phyloP scores from a whole-genome alignment of 1,140 invertebrate species.

The Galleria mellonella region DNA sequence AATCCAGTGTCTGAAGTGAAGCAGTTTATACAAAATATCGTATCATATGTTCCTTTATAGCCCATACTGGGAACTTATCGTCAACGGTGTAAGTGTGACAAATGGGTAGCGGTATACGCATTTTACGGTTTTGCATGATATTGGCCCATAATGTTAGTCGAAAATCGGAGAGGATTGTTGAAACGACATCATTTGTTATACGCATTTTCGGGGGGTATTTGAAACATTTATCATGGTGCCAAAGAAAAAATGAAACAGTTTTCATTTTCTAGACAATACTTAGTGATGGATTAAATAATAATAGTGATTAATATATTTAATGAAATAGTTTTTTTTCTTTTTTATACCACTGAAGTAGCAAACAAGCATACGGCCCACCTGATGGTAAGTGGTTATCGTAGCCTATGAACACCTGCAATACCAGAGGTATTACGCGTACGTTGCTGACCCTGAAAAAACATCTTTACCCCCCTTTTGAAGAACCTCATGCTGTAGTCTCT shows the following conservation, averaged over 20 bases:
- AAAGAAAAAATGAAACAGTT: conserved; percentile 1
- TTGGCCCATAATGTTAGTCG: conserved; percentile 12
- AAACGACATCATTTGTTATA: conserved; percentile 13
- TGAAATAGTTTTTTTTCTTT: no score
- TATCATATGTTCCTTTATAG: conserved; percentile 2
- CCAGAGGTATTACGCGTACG: no score
- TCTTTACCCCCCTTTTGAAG: no score
- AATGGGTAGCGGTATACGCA: conserved; percentile 3
- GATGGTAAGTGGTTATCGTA: no score
- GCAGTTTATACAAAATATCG: neutral
- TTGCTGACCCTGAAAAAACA: no score
- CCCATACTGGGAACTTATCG: conserved; percentile 3
- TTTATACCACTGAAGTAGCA: no score
- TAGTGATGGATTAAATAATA: no score
- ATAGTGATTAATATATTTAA: no score
- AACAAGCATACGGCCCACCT: no score
- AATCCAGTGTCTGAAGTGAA: no score
- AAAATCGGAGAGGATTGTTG: conserved; percentile 7
- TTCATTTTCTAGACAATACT: neutral
- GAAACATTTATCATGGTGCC: conserved; percentile 5
- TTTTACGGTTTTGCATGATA: conserved; percentile 8
- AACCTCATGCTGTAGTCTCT: no score
- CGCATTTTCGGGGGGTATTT: conserved; percentile 8
- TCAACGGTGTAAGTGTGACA: conserved; percentile 1
- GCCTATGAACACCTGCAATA: no score